Base-by-base conservation (phyloP, 2,888 invertebrate species). In the Folsomia manolachei region DNA sequence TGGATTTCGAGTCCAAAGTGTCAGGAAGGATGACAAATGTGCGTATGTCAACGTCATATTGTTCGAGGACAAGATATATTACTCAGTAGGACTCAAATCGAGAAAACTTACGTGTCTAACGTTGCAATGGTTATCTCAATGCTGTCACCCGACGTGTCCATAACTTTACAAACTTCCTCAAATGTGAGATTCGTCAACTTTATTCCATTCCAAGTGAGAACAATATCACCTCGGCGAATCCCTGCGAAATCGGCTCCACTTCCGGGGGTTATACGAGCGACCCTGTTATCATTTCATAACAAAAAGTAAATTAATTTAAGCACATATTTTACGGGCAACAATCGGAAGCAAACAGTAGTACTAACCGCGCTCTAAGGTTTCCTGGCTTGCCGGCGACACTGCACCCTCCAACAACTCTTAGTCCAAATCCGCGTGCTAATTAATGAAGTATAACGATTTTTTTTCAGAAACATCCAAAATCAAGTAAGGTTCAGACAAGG, bases 241-340 rank as follows among this genome's bases (percentile, higher is more conserved):
- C 94, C 94, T 66, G 91, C 93, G 83, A 93, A 90, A 84, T 95
- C 94, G 0, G 96, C 96, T 26, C 94, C 92, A 27, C 96, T 95
- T 62, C 94, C 93, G 14, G 93, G 92, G 76, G 94, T 92, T 1
- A 94, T 94, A 91, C 94, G 94, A 73, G 94, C 93, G 82, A 95
- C 92, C 39, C 14, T 9, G 7, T 9, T 9, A 14, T 14, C 39
- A 39, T 39, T 39, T 39, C n/a, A n/a, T n/a, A n/a, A n/a, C n/a
- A n/a, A n/a, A n/a, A n/a, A n/a, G n/a, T n/a, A n/a, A n/a, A n/a
- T n/a, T n/a, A n/a, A n/a, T n/a, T n/a, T n/a, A n/a, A n/a, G n/a
- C n/a, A n/a, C n/a, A n/a, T n/a, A n/a, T n/a, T n/a, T n/a, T n/a
- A n/a, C n/a, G n/a, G n/a, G n/a, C n/a, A n/a, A n/a, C n/a, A n/a